phyloP scores from a whole-genome alignment of 2,888 invertebrate species.

The Xestia ashworthii region DNA sequence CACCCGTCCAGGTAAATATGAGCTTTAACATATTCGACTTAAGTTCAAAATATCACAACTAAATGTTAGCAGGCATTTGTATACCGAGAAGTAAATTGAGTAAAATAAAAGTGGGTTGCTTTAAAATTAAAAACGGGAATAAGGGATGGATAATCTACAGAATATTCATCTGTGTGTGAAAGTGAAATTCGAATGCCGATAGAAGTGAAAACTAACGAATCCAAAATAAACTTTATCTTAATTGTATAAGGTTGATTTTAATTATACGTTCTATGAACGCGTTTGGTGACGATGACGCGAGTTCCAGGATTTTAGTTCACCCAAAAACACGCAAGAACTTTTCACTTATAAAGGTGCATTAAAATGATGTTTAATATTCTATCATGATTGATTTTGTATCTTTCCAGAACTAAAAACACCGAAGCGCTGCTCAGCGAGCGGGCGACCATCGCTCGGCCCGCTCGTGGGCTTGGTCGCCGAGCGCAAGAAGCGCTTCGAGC shows the following conservation, averaged over 20 bases:
- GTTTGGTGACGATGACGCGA: too few species aligned
- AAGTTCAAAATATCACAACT: not conserved
- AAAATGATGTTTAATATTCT: not conserved
- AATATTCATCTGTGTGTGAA: too few species aligned
- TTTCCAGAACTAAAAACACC: conserved; percentile 82
- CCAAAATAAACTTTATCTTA: too few species aligned
- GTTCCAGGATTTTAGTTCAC: too few species aligned
- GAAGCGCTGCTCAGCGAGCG: conserved; percentile 83
- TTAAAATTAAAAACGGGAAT: not conserved
- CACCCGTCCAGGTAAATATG: conserved; percentile 92
- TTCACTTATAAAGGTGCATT: too few species aligned
- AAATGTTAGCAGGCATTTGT: not conserved
- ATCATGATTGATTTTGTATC: not conserved
- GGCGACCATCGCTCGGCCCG: conserved; percentile 87
- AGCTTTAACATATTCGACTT: not conserved
- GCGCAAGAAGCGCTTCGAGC: conserved; percentile 93
- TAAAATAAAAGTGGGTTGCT: not conserved
- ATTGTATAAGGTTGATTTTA: too few species aligned
- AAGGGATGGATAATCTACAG: not conserved
- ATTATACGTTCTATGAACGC: too few species aligned
- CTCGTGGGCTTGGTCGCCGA: conserved; percentile 94
- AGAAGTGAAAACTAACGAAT: too few species aligned
- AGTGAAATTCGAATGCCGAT: too few species aligned
- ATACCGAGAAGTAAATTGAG: not conserved
- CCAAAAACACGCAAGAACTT: too few species aligned